phyloP scores from a whole-genome alignment of 2,888 invertebrate genomes.

The Sipunculus nudus region DNA sequence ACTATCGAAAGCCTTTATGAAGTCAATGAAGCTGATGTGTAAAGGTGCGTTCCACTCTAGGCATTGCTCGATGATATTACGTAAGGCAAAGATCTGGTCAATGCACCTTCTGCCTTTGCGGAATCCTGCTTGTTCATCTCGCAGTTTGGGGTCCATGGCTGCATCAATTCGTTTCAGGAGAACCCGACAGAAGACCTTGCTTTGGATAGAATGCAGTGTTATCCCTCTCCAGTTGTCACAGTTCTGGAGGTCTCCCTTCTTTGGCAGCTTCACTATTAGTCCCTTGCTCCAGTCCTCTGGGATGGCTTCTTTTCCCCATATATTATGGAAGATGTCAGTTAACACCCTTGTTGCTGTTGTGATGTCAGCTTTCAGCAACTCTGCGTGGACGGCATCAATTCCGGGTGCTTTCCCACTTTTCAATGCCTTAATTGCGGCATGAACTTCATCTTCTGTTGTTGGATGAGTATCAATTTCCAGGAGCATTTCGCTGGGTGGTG shows the following conservation, averaged over 20 bases:
- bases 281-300: slow-evolving; percentile 11
- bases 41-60: slow-evolving; percentile 26
- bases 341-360: background rate
- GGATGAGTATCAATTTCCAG: slow-evolving; percentile 4
- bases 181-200: slow-evolving; percentile 21
- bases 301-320: slow-evolving; percentile 3
- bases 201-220: slow-evolving; percentile 23
- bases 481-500: background rate
- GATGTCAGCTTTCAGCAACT: slow-evolving; percentile 1
- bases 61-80: slow-evolving; percentile 31
- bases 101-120: slow-evolving; percentile 21
- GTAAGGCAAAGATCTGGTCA: slow-evolving; percentile 27
- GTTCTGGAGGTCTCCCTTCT: slow-evolving; percentile 20
- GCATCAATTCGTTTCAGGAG: slow-evolving; percentile 10
- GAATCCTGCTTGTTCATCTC: slow-evolving; percentile 26
- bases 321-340: background rate
- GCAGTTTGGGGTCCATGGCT: slow-evolving; percentile 7
- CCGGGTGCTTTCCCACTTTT: slow-evolving; percentile 8
- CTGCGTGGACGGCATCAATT: background rate
- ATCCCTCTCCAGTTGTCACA: slow-evolving; percentile 31
- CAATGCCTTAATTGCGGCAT: background rate
- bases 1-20: slow-evolving; percentile 28
- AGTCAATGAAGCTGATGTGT: slow-evolving; percentile 29
- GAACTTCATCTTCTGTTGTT: slow-evolving; percentile 1
- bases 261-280: slow-evolving; percentile 7